Percentiles rank a stretch among this genome's conserved stretches.
phyloP scores from a whole-genome alignment of 2,888 invertebrate species.

The Trissolcus brochymenae region DNA sequence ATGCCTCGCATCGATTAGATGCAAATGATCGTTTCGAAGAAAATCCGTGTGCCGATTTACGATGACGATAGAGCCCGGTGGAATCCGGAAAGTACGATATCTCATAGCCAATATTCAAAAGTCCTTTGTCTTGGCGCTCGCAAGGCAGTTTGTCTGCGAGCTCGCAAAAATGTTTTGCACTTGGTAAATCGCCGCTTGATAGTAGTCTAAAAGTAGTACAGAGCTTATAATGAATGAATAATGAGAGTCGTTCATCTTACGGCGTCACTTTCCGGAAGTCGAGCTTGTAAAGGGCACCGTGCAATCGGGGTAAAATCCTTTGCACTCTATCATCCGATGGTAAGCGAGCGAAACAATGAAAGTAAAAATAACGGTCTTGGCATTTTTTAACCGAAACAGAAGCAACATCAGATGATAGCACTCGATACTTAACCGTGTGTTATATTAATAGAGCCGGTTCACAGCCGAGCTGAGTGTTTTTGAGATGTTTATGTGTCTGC shows the following conservation, averaged over 20 bases:
- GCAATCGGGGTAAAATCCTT: constrained; percentile 45
- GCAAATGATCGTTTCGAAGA: constrained; percentile 32
- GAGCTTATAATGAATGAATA: constrained; percentile 52
- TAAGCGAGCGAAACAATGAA: constrained; percentile 22
- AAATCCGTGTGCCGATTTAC: constrained; percentile 31
- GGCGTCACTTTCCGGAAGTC: constrained; percentile 49
- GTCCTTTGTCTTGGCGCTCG: constrained; percentile 26
- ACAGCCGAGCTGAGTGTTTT: not conserved
- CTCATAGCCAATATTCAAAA: constrained; percentile 19
- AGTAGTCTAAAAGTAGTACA: constrained; percentile 40
- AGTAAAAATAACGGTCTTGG: constrained; percentile 37
- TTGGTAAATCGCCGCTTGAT: constrained; percentile 49
- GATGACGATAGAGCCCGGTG: constrained; percentile 33
- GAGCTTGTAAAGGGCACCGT: constrained; percentile 35
- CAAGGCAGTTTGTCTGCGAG: not conserved
- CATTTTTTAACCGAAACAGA: constrained; percentile 4
- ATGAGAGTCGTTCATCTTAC: constrained; percentile 52
- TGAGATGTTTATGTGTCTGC: constrained; percentile 7
- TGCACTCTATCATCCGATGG: constrained; percentile 19
- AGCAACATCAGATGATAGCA: too few species aligned
- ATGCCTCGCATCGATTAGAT: constrained; percentile 29
- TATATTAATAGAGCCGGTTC: constrained; percentile 13
- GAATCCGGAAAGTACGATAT: constrained; percentile 17
- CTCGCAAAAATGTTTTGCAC: constrained; percentile 30
- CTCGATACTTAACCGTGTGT: not conserved